A percentile compares a stretch with the other conserved stretches of the same genome.
Evolutionary conservation across 2,113 vertebrate species (phyloP).

Genomic region (Coracopsis vasa): DNA sequence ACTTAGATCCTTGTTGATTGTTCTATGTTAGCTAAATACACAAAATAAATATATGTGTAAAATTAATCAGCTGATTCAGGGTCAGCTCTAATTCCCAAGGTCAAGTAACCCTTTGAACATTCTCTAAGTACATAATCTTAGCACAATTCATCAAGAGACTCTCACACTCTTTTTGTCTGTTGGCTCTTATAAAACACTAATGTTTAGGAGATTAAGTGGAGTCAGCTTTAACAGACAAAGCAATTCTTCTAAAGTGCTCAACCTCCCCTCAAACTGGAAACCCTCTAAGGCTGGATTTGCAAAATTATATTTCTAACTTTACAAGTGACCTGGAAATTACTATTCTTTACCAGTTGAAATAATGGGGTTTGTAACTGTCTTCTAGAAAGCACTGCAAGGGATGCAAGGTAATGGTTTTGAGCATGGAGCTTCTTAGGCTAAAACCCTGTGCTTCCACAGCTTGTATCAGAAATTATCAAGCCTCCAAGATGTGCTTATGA

Average conservation of each 20-base stretch:
- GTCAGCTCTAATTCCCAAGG: slow-evolving; percentile 71
- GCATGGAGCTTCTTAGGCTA: not conserved
- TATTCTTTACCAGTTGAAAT: not conserved
- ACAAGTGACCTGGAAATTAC: not conserved
- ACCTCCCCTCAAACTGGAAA: slow-evolving; percentile 34
- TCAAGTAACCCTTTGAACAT: slow-evolving; percentile 73
- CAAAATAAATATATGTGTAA: slow-evolving; percentile 63
- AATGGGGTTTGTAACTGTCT: not conserved
- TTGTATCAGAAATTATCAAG: not conserved
- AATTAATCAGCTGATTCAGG: slow-evolving; percentile 60
- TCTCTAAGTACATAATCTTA: slow-evolving; percentile 68
- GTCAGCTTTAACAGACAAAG: slow-evolving; percentile 53
- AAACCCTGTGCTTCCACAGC: not conserved
- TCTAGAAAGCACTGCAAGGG: not conserved
- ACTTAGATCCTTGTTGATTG: slow-evolving; percentile 26
- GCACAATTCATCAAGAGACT: slow-evolving; percentile 61
- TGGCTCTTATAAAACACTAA: slow-evolving; percentile 60
- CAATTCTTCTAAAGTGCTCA: slow-evolving; percentile 57
- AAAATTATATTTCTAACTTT: slow-evolving; percentile 51
- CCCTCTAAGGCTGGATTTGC: slow-evolving; percentile 13
- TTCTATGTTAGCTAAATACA: slow-evolving; percentile 57
- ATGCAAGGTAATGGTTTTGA: not conserved
- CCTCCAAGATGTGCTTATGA: not conserved
- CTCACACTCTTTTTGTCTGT: slow-evolving; percentile 42
- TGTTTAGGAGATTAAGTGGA: slow-evolving; percentile 67